Evolutionary conservation across 2,113 vertebrate species (phyloP).

Genomic region (Sarotherodon lohbergeri): DNA sequence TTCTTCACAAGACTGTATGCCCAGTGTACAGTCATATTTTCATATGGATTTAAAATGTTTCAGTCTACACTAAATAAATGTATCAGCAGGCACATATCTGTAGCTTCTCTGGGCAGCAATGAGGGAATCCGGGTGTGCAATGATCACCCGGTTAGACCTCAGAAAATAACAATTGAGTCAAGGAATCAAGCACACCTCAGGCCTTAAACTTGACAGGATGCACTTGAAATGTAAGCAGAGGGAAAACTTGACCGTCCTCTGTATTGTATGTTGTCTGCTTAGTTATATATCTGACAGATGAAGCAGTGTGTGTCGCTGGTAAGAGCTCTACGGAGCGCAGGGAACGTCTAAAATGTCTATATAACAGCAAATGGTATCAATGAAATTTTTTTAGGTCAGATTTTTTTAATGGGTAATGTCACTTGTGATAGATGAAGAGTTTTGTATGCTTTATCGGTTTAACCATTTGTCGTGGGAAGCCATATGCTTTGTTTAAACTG

Average conservation of each 20-base stretch:
- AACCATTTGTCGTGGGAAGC: slow-evolving; percentile 50
- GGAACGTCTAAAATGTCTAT: slow-evolving; percentile 30
- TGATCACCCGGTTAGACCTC: slow-evolving; percentile 18
- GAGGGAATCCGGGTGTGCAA: background rate
- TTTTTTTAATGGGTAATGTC: slow-evolving; percentile 38
- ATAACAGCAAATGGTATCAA: slow-evolving; percentile 38
- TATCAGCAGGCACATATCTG: slow-evolving; percentile 23
- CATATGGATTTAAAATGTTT: background rate
- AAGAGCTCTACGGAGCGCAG: slow-evolving; percentile 21
- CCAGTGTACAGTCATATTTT: background rate
- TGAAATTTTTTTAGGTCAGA: background rate
- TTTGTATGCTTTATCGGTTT: slow-evolving; percentile 53
- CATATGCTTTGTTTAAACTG: slow-evolving; percentile 46
- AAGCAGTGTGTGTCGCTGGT: slow-evolving; percentile 4
- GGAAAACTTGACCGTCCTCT: slow-evolving; percentile 44
- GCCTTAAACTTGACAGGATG: slow-evolving; percentile 68
- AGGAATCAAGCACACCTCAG: slow-evolving; percentile 67
- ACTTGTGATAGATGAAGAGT: slow-evolving; percentile 49
- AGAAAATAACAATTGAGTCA: slow-evolving; percentile 25
- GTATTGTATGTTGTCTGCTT: slow-evolving; percentile 35
- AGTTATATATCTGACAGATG: slow-evolving; percentile 14
- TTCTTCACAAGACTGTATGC: background rate
- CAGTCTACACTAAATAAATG: background rate
- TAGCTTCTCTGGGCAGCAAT: slow-evolving; percentile 18
- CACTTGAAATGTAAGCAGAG: slow-evolving; percentile 52